These are phyloP conservation scores for Saguinus midas DNA, from an alignment of 2,113 vertebrate species.

Conservation along the genomic window DNA sequence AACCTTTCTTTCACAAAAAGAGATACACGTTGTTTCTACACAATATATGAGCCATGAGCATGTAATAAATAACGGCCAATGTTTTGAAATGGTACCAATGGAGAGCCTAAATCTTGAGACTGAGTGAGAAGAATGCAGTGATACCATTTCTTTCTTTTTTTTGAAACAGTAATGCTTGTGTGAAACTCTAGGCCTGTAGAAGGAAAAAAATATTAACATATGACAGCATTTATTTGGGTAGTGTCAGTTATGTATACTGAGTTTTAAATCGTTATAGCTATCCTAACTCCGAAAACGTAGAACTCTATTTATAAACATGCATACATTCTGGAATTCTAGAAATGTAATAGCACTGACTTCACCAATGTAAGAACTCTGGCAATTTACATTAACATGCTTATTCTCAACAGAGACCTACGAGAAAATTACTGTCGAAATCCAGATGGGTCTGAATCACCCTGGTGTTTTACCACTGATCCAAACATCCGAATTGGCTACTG, in stretches of 20 bases:
- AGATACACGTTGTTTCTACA: not conserved
- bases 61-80: not conserved
- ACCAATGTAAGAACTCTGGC: not conserved
- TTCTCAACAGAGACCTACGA: slow-evolving; percentile 90
- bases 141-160: not conserved
- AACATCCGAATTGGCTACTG: slow-evolving; percentile 93
- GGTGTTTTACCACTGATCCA: slow-evolving; percentile 98
- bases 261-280: not conserved
- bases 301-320: not conserved
- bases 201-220: not conserved
- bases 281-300: not conserved
- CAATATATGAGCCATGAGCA: not conserved
- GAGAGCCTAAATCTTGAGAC: not conserved
- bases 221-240: not conserved
- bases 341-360: not conserved
- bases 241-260: not conserved
- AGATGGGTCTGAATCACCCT: slow-evolving; percentile 95
- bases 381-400: slow-evolving; percentile 71
- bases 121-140: not conserved
- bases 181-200: not conserved
- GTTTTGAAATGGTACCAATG: not conserved
- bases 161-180: not conserved
- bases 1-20: not conserved
- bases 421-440: slow-evolving; percentile 99
- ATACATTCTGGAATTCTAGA: not conserved